Conservation (phyloP, 2,113 vertebrate genomes). For the Anguilla japonica region DNA sequence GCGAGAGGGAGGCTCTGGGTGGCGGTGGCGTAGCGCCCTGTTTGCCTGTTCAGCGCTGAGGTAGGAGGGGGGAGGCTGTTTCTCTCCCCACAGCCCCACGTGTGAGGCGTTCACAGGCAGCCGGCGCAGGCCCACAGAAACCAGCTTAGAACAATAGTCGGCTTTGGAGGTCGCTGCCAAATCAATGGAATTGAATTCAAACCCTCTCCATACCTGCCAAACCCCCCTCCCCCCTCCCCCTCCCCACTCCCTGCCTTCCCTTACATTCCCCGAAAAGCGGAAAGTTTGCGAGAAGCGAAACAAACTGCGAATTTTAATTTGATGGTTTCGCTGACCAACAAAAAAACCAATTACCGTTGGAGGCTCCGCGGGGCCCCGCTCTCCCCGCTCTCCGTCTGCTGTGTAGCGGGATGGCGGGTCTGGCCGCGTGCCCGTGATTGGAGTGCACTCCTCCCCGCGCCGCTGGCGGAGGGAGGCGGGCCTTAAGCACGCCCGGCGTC, state of each 20-base stretch:
- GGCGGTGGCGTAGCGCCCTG: no score
- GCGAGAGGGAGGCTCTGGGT: neutral
- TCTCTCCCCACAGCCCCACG: no score
- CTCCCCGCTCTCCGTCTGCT: neutral
- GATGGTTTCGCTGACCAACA: conserved; percentile 4
- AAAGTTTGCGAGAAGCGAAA: neutral
- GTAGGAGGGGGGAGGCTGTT: no score
- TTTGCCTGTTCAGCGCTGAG: neutral
- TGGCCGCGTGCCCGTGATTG: neutral
- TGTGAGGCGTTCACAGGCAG: no score
- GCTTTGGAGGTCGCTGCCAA: neutral
- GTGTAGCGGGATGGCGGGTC: no score
- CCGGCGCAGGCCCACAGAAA: no score
- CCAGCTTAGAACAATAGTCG: neutral
- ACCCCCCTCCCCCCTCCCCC: neutral
- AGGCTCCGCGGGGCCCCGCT: neutral
- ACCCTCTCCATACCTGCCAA: no score
- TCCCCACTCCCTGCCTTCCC: neutral
- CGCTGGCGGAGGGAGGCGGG: neutral
- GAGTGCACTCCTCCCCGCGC: neutral
- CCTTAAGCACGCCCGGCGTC: neutral
- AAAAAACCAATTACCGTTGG: conserved; percentile 18
- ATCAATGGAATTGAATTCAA: neutral
- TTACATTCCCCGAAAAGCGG: conserved; percentile 12
- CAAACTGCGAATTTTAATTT: conserved; percentile 22